Percentiles rank a stretch among this genome's conserved stretches.
phyloP scores from a whole-genome alignment of 2,888 invertebrate genomes.

The Caenorhabditis auriculariae region DNA sequence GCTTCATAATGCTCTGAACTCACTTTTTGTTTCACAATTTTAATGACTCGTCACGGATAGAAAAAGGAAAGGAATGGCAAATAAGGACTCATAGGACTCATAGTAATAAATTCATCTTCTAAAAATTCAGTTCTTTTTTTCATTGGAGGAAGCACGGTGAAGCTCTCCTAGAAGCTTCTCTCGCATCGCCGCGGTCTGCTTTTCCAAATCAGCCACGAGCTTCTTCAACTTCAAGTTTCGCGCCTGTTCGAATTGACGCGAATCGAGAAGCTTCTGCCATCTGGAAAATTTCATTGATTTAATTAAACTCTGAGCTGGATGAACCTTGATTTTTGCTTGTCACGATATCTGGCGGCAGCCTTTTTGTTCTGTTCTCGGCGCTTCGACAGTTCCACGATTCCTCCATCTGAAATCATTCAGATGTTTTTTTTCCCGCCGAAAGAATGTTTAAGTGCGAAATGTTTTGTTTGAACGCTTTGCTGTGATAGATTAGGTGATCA shows the following conservation, averaged over 20 bases:
- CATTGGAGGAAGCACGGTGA: too few species aligned
- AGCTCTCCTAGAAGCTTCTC: too few species aligned
- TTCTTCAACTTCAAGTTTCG: slow-evolving; percentile 8
- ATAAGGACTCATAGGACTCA: too few species aligned
- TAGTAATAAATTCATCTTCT: too few species aligned
- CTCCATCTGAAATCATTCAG: slow-evolving; percentile 13
- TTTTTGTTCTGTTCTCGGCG: slow-evolving; percentile 35
- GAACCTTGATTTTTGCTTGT: slow-evolving; percentile 28
- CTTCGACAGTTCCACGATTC: slow-evolving; percentile 10
- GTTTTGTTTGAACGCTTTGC: too few species aligned
- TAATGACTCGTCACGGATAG: too few species aligned
- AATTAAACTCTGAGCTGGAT: background rate
- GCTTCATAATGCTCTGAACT: too few species aligned
- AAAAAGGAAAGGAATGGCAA: too few species aligned
- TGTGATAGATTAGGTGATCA: background rate
- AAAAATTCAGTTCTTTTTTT: too few species aligned
- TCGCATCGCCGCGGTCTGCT: slow-evolving; percentile 10
- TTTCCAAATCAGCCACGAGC: slow-evolving; percentile 12
- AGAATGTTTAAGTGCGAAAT: too few species aligned
- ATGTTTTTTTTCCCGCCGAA: too few species aligned
- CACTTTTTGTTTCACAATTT: too few species aligned
- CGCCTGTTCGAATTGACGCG: slow-evolving; percentile 9
- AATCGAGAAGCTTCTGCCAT: slow-evolving; percentile 17
- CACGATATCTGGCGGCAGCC: slow-evolving; percentile 35
- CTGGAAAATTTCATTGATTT: background rate